Conservation (phyloP, 2,113 vertebrate genomes). For the Actinemys pallida region DNA sequence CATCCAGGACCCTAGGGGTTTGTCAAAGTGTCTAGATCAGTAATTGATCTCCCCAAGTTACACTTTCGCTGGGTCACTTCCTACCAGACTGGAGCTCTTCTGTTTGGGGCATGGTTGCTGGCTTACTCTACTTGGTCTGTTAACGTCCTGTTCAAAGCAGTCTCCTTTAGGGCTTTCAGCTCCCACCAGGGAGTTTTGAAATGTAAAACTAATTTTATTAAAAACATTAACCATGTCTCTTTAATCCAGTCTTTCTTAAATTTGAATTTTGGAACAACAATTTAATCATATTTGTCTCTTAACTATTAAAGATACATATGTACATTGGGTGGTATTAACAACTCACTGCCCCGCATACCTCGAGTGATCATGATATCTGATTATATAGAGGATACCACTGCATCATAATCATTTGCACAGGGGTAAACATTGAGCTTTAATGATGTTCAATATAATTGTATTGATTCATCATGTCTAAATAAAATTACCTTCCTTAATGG, state of each 20-base stretch:
- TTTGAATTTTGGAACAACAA: neutral
- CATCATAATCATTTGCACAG: neutral
- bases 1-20: neutral
- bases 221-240: neutral
- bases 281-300: neutral
- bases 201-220: neutral
- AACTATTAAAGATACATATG: neutral
- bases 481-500: slow-evolving; percentile 55
- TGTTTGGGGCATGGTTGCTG: neutral
- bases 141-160: neutral
- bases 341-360: neutral
- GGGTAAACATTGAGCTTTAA: neutral
- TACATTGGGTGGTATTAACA: neutral
- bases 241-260: neutral
- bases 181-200: neutral
- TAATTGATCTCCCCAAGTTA: neutral
- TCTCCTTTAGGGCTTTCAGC: neutral
- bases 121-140: neutral
- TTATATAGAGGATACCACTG: neutral
- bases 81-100: neutral
- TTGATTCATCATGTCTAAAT: neutral
- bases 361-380: neutral
- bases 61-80: neutral
- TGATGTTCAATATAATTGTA: neutral
- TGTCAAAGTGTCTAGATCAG: neutral